Conservation (phyloP, 2,113 vertebrate genomes). For the Hiodon tergisus region DNA sequence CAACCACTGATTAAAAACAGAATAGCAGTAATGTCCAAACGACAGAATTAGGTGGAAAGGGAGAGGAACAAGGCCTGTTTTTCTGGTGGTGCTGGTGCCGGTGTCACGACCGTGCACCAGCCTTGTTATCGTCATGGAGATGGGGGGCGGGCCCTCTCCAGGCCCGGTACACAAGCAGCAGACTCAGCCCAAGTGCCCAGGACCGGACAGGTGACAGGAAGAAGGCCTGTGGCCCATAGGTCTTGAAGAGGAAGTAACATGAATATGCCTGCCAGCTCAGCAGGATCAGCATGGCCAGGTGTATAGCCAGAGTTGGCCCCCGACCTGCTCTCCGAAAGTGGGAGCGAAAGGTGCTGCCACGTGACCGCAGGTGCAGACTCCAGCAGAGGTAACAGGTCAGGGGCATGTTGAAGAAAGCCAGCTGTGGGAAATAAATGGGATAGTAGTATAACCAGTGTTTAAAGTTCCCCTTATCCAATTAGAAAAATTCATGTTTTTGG, state of each 20-base stretch:
- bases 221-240: conserved; percentile 79
- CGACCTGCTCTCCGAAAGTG: conserved; percentile 62
- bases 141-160: conserved; percentile 68
- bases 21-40: not conserved
- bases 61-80: not conserved
- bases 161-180: conserved; percentile 68
- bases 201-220: conserved; percentile 83
- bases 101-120: conserved; percentile 63
- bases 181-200: conserved; percentile 72
- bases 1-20: not conserved
- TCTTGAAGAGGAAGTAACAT: conserved; percentile 79
- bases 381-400: conserved; percentile 86
- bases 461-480: not conserved
- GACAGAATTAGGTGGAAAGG: not conserved
- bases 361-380: conserved; percentile 79
- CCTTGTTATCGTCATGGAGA: conserved; percentile 68
- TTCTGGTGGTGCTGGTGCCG: conserved; percentile 17
- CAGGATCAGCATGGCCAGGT: conserved; percentile 73
- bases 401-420: conserved; percentile 89
- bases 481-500: too few species aligned
- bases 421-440: conserved; percentile 51
- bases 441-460: not conserved
- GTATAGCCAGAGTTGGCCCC: conserved; percentile 51
- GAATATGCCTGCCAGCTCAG: conserved; percentile 82
- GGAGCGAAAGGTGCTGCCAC: conserved; percentile 75